Conservation (phyloP, 2,888 invertebrate species). For the Capitulum mitella region DNA sequence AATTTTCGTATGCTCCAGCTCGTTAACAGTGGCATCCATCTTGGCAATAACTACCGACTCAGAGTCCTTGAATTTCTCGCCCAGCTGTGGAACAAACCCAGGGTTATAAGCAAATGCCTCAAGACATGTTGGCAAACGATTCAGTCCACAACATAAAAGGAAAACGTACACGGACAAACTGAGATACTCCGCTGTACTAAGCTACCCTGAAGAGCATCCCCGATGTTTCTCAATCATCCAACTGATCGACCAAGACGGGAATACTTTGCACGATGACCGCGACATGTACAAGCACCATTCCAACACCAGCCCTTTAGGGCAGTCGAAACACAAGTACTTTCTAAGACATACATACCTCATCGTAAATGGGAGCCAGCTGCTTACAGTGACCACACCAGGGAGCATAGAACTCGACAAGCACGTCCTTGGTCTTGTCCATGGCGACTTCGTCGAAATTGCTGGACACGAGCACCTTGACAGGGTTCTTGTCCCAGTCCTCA, state of each 20-base stretch:
- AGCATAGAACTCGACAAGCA: constrained; percentile 98
- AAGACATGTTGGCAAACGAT: too few species aligned
- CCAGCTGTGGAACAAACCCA: constrained; percentile 61
- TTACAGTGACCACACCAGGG: constrained; percentile 86
- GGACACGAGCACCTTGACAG: constrained; percentile 87
- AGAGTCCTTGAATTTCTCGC: constrained; percentile 78
- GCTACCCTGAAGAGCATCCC: too few species aligned
- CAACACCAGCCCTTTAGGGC: too few species aligned
- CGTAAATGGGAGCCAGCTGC: constrained; percentile 92
- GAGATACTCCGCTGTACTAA: too few species aligned
- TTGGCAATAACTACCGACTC: constrained; percentile 85
- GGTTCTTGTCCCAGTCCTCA: constrained; percentile 91
- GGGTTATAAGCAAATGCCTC: too few species aligned
- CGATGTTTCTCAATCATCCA: too few species aligned
- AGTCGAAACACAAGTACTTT: too few species aligned
- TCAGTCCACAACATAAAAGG: too few species aligned
- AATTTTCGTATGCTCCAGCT: constrained; percentile 91
- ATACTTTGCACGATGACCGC: too few species aligned
- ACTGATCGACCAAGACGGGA: too few species aligned
- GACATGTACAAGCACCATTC: too few species aligned
- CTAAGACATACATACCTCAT: constrained; percentile 46
- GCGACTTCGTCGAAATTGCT: constrained; percentile 93
- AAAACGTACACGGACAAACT: too few species aligned
- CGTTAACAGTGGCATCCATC: constrained; percentile 97
- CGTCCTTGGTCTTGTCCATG: constrained; percentile 75